Evolutionary conservation across 2,113 vertebrate species (phyloP).

Genomic region (Hemibagrus wyckioides): DNA sequence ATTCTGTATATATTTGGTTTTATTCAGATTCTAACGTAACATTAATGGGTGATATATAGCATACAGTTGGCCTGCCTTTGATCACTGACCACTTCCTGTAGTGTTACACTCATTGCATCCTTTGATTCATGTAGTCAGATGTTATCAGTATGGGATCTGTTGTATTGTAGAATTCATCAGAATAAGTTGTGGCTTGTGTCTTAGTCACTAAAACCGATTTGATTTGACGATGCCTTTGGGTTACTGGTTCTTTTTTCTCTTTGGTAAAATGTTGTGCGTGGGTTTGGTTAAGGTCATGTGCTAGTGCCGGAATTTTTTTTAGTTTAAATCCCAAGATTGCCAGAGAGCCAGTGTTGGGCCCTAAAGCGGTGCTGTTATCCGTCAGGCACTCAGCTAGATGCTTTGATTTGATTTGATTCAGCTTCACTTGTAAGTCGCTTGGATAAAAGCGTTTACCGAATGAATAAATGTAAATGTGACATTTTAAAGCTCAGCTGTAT

Average conservation of each 20-base stretch:
- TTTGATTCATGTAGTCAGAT: background rate
- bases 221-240: background rate
- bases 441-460: constrained; percentile 7
- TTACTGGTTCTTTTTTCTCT: background rate
- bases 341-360: background rate
- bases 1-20: background rate
- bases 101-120: background rate
- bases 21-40: background rate
- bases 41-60: background rate
- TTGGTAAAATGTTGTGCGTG: background rate
- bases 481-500: background rate
- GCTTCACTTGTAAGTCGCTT: background rate
- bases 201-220: background rate
- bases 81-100: background rate
- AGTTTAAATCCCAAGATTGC: background rate
- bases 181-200: background rate
- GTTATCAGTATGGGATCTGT: background rate
- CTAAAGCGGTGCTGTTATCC: background rate
- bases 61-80: background rate
- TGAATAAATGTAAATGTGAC: constrained; percentile 25
- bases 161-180: background rate
- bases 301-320: background rate
- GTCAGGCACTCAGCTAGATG: background rate
- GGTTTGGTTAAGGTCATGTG: background rate
- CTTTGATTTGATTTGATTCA: constrained; percentile 4